These are phyloP conservation scores for Gila robusta DNA, from an alignment of 2,797 vertebrate species.

Conservation along the genomic window DNA sequence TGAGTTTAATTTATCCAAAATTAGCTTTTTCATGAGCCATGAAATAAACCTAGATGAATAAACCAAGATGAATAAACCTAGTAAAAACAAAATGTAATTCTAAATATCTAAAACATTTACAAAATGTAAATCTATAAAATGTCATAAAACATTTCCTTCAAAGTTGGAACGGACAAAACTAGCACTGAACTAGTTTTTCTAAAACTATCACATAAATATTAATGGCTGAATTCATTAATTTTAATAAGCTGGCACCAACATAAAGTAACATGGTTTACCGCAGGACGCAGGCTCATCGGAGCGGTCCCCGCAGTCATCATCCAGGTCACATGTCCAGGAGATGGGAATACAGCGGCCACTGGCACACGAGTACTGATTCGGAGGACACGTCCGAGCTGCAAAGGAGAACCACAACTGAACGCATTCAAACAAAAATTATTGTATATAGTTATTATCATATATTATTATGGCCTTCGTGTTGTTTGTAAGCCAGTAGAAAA, in stretches of 20 bases:
- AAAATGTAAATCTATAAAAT: background rate
- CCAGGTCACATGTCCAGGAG: slow-evolving; percentile 95
- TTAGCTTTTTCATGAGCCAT: background rate
- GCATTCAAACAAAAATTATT: background rate
- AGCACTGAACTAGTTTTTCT: slow-evolving; percentile 10
- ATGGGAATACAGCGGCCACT: slow-evolving; percentile 94
- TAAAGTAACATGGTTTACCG: slow-evolving; percentile 72
- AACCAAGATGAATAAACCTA: background rate
- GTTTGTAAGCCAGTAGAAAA: background rate
- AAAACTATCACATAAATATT: background rate
- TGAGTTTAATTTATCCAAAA: background rate
- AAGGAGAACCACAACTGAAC: background rate
- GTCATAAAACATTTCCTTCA: background rate
- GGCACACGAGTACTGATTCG: slow-evolving; percentile 94
- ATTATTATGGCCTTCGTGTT: background rate
- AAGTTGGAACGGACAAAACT: background rate
- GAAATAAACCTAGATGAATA: background rate
- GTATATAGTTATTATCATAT: background rate
- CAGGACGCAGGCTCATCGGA: slow-evolving; percentile 91
- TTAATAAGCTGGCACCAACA: background rate
- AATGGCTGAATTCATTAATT: background rate
- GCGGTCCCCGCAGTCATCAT: slow-evolving; percentile 94
- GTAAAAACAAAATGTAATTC: background rate
- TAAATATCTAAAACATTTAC: background rate
- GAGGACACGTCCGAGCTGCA: slow-evolving; percentile 91